Evolutionary conservation across 2,888 invertebrate species (phyloP).

Genomic region (Lithophane semibrunnea): DNA sequence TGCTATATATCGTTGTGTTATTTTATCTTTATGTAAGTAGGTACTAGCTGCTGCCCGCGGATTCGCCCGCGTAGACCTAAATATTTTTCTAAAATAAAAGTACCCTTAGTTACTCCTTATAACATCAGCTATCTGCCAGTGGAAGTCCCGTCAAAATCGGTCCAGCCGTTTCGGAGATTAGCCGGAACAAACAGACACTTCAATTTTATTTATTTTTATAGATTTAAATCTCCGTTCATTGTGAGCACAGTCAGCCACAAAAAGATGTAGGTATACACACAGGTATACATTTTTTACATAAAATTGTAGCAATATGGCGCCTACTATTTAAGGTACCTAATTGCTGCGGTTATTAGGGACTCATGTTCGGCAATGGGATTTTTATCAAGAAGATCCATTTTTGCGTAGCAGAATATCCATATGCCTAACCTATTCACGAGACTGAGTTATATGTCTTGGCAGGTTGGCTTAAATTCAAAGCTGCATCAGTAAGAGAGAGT

Average conservation of each 20-base stretch:
- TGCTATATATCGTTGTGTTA: neutral
- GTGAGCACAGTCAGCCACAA: neutral
- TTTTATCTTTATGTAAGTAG: neutral
- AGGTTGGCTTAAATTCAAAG: neutral
- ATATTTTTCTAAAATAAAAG: too few species aligned
- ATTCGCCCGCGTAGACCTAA: too few species aligned
- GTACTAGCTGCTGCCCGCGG: too few species aligned
- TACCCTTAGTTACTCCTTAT: too few species aligned
- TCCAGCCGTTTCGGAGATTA: too few species aligned
- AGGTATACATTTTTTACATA: too few species aligned
- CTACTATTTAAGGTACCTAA: neutral
- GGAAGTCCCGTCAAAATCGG: too few species aligned
- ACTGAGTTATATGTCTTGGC: neutral
- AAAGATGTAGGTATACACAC: too few species aligned
- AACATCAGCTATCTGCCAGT: too few species aligned
- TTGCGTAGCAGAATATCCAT: neutral
- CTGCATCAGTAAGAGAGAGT: neutral
- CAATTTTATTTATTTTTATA: too few species aligned
- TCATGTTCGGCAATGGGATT: neutral
- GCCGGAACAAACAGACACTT: too few species aligned
- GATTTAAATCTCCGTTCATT: neutral
- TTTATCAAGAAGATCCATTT: neutral
- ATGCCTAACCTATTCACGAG: neutral
- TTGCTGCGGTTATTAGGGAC: neutral
- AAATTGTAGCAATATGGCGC: neutral